Conservation (phyloP, 2,888 invertebrate species). For the Phaonia tiefii region DNA sequence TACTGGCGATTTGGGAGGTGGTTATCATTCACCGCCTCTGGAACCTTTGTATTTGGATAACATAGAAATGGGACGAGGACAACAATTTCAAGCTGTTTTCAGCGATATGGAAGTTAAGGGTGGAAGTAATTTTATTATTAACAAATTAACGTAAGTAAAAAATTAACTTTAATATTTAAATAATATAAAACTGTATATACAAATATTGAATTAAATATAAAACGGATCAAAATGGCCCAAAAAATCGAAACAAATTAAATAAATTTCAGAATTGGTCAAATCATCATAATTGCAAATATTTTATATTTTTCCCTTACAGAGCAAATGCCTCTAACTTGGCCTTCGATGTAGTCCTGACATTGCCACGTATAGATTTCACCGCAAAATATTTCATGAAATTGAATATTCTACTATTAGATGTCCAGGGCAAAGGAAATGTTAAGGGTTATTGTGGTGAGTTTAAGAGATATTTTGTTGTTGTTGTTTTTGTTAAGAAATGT, state of each 20-base stretch:
- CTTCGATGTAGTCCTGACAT: constrained; percentile 77
- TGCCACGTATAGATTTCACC: constrained; percentile 78
- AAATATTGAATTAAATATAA: neutral
- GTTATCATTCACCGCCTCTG: constrained; percentile 77
- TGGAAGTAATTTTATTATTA: constrained; percentile 80
- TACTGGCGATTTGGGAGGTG: constrained; percentile 79
- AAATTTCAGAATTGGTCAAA: no score
- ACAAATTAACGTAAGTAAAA: constrained; percentile 76
- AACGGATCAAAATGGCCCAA: neutral
- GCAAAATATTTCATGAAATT: constrained; percentile 78
- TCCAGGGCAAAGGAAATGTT: constrained; percentile 79
- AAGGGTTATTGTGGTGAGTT: constrained; percentile 76
- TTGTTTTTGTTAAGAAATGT: constrained; percentile 1
- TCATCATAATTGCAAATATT: neutral
- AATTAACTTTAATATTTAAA: no score
- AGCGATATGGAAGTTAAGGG: constrained; percentile 77
- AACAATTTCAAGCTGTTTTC: constrained; percentile 78
- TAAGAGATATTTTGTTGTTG: neutral
- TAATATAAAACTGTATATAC: neutral
- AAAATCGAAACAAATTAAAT: neutral
- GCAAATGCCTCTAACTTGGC: constrained; percentile 76
- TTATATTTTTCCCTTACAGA: constrained; percentile 68
- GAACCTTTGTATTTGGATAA: constrained; percentile 78
- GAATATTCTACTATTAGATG: constrained; percentile 77
- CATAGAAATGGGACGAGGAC: constrained; percentile 77